Evolutionary conservation across 53 echinoderm and acorn worm genomes (phyloP), one percentile per base, ranked within the genome.

Genomic region (Actinopyga echinites): DNA sequence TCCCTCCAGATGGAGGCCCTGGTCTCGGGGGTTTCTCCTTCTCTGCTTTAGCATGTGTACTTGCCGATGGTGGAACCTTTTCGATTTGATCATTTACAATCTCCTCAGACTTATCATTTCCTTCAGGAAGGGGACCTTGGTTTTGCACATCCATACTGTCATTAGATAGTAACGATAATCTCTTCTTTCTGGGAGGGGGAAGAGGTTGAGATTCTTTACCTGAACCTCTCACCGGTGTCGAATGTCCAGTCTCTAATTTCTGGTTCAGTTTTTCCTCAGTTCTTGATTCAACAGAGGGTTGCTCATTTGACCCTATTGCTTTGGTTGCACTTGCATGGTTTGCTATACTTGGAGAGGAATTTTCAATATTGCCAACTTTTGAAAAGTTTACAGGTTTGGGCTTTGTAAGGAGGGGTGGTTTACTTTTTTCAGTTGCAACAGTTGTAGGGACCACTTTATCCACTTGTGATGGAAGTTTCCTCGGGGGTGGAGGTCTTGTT

Each of bases 401-500:
- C 25, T 71, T 71, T 1, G 44, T 23, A 25, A 43, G 40, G n/a
- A 42, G 71, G 24, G 44, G 7, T 43, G 40, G 71, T 34, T 66
- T 32, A 26, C 44, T 44, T 40, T 40, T 40, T 40, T 71, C 44
- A 44, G 31, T 71, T 22, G 71, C 13, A 24, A 44, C 44, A 44
- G 40, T 44, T 1, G 17, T 42, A 71, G 42, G n/a, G n/a, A 43
- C 34, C 1, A 44, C 22, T 15, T 23, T 71, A 20, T 26, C 44
- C 21, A 45, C 9, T 20, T 40, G 40, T 43, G 71, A 71, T 71
- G 75, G 26, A 11, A 73, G 64, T 75, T 87, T 87, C 8, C 61
- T 44, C 13, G 87, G 87, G 54, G 87, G 87, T 52, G 87, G 87
- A 53, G 87, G 87, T 74, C 87, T 49, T 21, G 58, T 61, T 28